phyloP scores from a whole-genome alignment of 2,888 invertebrate species.

The Lasiommata megera region DNA sequence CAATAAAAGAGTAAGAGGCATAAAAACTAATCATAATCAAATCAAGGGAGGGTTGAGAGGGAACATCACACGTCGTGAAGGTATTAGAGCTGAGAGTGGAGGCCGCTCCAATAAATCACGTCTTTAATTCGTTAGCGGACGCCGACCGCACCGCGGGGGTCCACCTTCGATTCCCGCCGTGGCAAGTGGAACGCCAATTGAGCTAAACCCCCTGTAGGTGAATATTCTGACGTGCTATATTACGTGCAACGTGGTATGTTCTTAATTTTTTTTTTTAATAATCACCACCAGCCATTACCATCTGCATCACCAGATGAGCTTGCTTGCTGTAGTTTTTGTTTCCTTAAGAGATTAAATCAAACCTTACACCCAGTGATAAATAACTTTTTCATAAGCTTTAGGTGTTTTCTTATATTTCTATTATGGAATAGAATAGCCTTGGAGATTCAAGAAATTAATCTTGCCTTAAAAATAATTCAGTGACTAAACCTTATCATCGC shows the following conservation, averaged over 20 bases:
- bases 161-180: slow-evolving; percentile 67
- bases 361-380: too few species aligned
- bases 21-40: slow-evolving; percentile 44
- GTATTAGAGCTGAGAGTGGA: slow-evolving; percentile 65
- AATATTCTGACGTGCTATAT: slow-evolving; percentile 73
- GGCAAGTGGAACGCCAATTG: slow-evolving; percentile 68
- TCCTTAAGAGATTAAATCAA: too few species aligned
- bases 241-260: slow-evolving; percentile 32
- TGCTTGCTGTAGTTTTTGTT: too few species aligned
- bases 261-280: too few species aligned
- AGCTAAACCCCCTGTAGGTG: slow-evolving; percentile 68
- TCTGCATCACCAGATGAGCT: too few species aligned
- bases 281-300: too few species aligned
- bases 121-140: slow-evolving; percentile 74
- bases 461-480: too few species aligned
- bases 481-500: too few species aligned
- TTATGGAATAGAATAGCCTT: too few species aligned
- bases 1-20: slow-evolving; percentile 27
- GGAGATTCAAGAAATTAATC: too few species aligned
- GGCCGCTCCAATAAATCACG: slow-evolving; percentile 64
- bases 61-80: slow-evolving; percentile 70
- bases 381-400: too few species aligned
- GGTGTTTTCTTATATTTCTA: too few species aligned
- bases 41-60: slow-evolving; percentile 47
- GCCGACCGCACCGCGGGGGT: slow-evolving; percentile 67